Evolutionary conservation across 2,797 vertebrate species (phyloP), one percentile per base, ranked within the genome.

Genomic region (Glyptemys insculpta): DNA sequence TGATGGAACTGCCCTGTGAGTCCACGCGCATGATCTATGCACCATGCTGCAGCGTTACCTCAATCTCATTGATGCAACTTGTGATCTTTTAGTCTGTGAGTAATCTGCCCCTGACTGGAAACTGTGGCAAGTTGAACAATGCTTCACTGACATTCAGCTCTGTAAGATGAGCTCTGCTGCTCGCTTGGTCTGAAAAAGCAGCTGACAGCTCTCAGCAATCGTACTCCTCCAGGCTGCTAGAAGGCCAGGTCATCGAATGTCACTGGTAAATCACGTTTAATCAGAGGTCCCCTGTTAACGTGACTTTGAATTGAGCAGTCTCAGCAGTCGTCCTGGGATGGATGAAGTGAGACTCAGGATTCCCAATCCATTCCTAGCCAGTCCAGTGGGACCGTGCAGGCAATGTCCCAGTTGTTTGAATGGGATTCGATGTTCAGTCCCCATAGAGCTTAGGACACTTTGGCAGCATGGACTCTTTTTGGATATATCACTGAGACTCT

Each of bases 31-130:
- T 23, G 31, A 2, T 34, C 9, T 27, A 6, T 52, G 29, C 31
- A 1, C 0, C 27, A 11, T 76, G 23, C 15, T 44, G 86, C 0
- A 0, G 18, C 37, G 25, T 79, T 59, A 19, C 14, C 11, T 81
- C 56, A 68, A 68, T 37, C 14, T 8, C 47, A 79, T 57, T 50
- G 53, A 37, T 47, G 72, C n/a, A 89, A 59, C 54, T 21, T 83
- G 49, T 57, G 12, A 10, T 65, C n/a, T 89, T 62, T 85, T 76
- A 57, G n/a, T 89, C 81, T 2, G 56, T 1, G 18, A 72, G 79
- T 47, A 78, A 49, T 57, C 19, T 62, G 14, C 31, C 72, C 21
- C n/a, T 37, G 25, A 12, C 86, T 65, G 56, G 41, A 78, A 78
- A 41, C 11, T 65, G 65, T 8, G 11, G 31, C 25, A 81, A 49